phyloP scores from a whole-genome alignment of 2,113 vertebrate species.

The Polypterus senegalus region DNA sequence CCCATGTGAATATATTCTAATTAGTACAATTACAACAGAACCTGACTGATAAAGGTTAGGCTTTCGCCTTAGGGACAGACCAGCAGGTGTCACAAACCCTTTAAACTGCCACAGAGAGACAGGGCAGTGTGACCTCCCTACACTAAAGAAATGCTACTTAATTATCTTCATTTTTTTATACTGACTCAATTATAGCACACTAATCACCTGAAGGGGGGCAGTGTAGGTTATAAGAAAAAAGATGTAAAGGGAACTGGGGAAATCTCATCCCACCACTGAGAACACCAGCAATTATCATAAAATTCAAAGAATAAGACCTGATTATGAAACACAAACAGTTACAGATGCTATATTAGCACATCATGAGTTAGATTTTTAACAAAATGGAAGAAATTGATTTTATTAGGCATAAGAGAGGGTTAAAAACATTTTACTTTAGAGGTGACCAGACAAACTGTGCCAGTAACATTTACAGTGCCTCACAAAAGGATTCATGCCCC shows the following conservation, averaged over 20 bases:
- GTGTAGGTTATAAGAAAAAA: constrained; percentile 19
- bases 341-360: constrained; percentile 27
- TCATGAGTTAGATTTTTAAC: constrained; percentile 18
- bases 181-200: constrained; percentile 48
- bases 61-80: constrained; percentile 28
- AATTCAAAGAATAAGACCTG: constrained; percentile 16
- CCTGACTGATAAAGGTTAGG: constrained; percentile 47
- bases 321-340: constrained; percentile 31
- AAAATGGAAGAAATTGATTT: constrained; percentile 26
- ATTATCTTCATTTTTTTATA: constrained; percentile 48
- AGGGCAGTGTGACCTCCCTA: constrained; percentile 57
- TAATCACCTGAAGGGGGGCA: constrained; percentile 53
- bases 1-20: constrained; percentile 32
- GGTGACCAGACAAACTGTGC: constrained; percentile 50
- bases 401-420: constrained; percentile 24
- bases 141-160: constrained; percentile 47
- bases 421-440: constrained; percentile 30
- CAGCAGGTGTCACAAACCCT: constrained; percentile 26
- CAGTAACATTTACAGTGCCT: constrained; percentile 23
- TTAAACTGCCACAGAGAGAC: constrained; percentile 26
- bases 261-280: neutral
- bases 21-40: constrained; percentile 34
- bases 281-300: constrained; percentile 14
- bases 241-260: neutral
- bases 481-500: too few relatives aligned